phyloP scores from a whole-genome alignment of 2,113 vertebrate genomes.

The Perognathus longimembris region DNA sequence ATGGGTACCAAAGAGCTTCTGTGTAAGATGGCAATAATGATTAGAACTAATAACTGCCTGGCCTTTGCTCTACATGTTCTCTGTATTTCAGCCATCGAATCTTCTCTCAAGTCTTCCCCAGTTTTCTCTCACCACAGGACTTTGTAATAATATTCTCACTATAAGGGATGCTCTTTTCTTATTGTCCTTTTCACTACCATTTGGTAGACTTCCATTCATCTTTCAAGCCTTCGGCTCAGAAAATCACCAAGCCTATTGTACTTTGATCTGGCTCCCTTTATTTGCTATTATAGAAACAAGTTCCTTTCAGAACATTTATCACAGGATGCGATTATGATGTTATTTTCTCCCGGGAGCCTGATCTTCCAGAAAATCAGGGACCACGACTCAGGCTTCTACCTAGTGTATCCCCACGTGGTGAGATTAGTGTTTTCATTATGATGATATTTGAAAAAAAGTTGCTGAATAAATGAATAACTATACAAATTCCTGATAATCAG shows the following conservation, averaged over 20 bases:
- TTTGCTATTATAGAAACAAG: not conserved
- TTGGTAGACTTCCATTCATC: not conserved
- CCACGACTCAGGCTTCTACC: conserved; percentile 4
- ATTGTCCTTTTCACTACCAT: not conserved
- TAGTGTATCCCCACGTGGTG: not conserved
- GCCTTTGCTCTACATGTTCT: fast-evolving
- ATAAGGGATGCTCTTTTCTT: not conserved
- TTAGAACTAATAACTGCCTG: not conserved
- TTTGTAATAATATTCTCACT: not conserved
- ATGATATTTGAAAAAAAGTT: conserved; percentile 41
- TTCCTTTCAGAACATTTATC: conserved; percentile 7
- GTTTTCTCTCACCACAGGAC: not conserved
- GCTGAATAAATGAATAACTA: conserved; percentile 35
- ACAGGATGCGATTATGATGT: not conserved
- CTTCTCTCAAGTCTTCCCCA: not conserved
- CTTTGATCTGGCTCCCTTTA: not conserved
- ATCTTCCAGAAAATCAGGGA: conserved; percentile 20
- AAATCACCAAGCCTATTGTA: not conserved
- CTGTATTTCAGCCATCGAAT: not conserved
- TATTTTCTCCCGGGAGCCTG: not conserved
- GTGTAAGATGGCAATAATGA: not conserved
- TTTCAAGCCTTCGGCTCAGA: not conserved
- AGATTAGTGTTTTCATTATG: conserved; percentile 38
- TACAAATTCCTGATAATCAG: conserved; percentile 52
- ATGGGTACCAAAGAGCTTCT: not conserved